Evolutionary conservation across 2,797 vertebrate genomes (phyloP), one percentile per base, ranked within the genome.

Genomic region (Oreochromis mossambicus): DNA sequence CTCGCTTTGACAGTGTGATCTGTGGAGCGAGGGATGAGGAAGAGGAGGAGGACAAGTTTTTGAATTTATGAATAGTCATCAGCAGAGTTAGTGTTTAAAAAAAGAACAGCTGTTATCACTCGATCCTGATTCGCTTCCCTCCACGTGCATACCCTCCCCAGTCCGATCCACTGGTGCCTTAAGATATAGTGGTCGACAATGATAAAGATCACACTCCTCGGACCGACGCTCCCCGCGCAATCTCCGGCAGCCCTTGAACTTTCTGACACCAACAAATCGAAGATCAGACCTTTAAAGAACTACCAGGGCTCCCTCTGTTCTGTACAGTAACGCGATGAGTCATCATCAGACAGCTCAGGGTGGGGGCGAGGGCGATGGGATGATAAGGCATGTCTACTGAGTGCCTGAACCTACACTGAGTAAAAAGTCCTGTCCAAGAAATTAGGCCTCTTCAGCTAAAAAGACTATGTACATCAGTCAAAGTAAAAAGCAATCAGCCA

Each of bases 191-290:
- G 79, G 82, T 79, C 68, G 4, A 82, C 77, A 38, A 55, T 58
- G 83, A 88, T 89, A 73, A 77, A 84, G 84, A 84, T 87, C 63
- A 43, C 76, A 78, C 82, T 86, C 75, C 83, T 88, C 81, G 58
- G 89, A 75, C 73, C 87, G 73, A 87, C 85, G 80, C 85, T 89
- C 91, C 88, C 88, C 21, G 66, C 70, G 1, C 87, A 79, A 84
- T 92, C 90, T 94, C 93, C 91, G 17, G 80, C 94, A 96, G 95
- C 95, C 95, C 95, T 96, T 96, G 90, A 96, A 96, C 91, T 87
- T 63, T 89, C 78, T 90, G 88, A 95, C 94, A 83, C 86, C 92
- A 58, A 89, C 91, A 91, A 91, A 94, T 91, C 88, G 24, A 88
- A 89, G 92, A 94, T 92, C 90, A 91, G 87, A 93, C 91, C 92